Evolutionary conservation across 2,797 vertebrate genomes (phyloP).

Genomic region (Anas bernieri): DNA sequence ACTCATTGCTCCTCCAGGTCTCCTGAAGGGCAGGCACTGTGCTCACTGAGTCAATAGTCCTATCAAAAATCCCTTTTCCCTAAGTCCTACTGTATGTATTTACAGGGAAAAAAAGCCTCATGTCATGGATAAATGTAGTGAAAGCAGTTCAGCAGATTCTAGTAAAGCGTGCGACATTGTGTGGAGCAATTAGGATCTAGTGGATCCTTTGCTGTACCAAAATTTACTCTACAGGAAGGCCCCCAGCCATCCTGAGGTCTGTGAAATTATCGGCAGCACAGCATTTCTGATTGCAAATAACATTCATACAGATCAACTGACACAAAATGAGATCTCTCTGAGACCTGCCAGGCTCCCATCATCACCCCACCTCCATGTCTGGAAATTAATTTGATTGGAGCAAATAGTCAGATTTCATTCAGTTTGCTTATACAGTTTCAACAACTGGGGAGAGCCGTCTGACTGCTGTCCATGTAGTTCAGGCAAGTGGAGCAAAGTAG

Average conservation of each 20-base stretch:
- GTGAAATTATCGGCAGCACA: neutral
- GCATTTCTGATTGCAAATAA: conserved; percentile 71
- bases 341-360: conserved; percentile 60
- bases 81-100: neutral
- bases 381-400: conserved; percentile 80
- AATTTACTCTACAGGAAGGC: conserved; percentile 30
- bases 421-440: conserved; percentile 69
- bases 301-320: conserved; percentile 75
- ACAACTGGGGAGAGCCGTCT: conserved; percentile 28
- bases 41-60: neutral
- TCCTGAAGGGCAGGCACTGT: neutral
- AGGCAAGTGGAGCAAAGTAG: conserved; percentile 48
- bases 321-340: conserved; percentile 72
- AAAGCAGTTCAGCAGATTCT: neutral
- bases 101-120: neutral
- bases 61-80: neutral
- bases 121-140: neutral
- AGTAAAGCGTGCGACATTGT: neutral
- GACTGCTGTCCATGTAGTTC: neutral
- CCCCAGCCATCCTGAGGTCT: neutral
- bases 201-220: neutral
- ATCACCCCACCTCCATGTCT: conserved; percentile 49
- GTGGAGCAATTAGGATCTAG: neutral
- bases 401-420: conserved; percentile 72
- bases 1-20: neutral